Conservation (phyloP, 2,888 invertebrate species). For the Agonopterix heracliana region DNA sequence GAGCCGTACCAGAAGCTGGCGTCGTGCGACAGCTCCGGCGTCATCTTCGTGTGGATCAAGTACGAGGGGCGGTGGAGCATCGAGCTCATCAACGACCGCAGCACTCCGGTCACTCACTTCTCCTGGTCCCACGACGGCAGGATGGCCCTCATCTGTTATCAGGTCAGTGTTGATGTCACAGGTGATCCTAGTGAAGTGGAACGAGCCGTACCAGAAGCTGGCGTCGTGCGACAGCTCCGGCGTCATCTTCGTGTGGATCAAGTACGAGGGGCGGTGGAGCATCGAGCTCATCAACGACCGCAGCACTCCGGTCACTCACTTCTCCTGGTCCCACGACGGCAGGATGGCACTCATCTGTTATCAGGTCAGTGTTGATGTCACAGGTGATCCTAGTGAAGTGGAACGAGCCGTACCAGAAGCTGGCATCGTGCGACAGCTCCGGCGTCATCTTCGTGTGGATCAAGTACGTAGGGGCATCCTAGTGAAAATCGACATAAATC, state of each 20-base stretch:
- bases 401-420: slow-evolving; percentile 99
- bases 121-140: slow-evolving; percentile 99
- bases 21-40: slow-evolving; percentile 97
- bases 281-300: slow-evolving; percentile 99
- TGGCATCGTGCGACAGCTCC: slow-evolving; percentile 94
- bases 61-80: slow-evolving; percentile 99
- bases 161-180: slow-evolving; percentile 75
- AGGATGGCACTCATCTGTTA: slow-evolving; percentile 99
- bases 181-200: slow-evolving; percentile 98
- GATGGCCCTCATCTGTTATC: slow-evolving; percentile 98
- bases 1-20: slow-evolving; percentile 98
- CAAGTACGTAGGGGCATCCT: too few relatives aligned
- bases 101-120: slow-evolving; percentile 97
- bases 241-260: slow-evolving; percentile 99
- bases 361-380: slow-evolving; percentile 74
- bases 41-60: slow-evolving; percentile 99
- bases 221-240: slow-evolving; percentile 98
- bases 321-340: slow-evolving; percentile 99
- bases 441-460: slow-evolving; percentile 99
- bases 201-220: slow-evolving; percentile 97
- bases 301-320: slow-evolving; percentile 97
- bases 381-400: slow-evolving; percentile 97
- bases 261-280: slow-evolving; percentile 99
- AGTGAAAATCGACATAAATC: too few relatives aligned
- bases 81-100: slow-evolving; percentile 98